Base-by-base conservation (phyloP, 2,888 invertebrate genomes). In the Theretra japonica region DNA sequence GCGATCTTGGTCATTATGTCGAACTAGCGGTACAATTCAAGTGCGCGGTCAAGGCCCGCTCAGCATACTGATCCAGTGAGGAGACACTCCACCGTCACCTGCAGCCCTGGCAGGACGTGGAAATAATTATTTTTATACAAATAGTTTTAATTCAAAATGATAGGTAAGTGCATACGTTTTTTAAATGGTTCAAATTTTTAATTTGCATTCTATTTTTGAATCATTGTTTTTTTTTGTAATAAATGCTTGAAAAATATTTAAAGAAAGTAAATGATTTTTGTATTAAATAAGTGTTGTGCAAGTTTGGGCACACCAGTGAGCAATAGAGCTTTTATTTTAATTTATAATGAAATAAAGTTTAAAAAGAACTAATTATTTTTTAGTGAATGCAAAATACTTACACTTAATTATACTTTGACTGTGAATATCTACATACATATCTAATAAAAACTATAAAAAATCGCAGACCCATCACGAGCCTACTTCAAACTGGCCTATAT, bases 21-120 rank as follows among this genome's bases (percentile, higher is more conserved):
- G 84, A 84, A 76, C 81, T 92, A 93, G 88, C 93, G 90, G 93
- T 91, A 92, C 81, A 48, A 86, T 79, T 81, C 86, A 90, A 90
- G 91, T 87, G 88, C 86, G 83, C 86, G 89, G 88, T 88, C 89
- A 89, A 88, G 88, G 88, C 85, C 80, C 81, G 82, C 79, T 81
- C 77, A 75, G 74, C 75, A 73, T 72, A 73, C 76, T 58, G 70
- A 57, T 23, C 53, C 76, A 76, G 78, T 76, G 79, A 80, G 75
- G 76, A 82, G 81, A 82, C 90, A 90, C 82, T 89, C 86, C 80
- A 75, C 77, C 76, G 70, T 76, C 77, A 79, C 78, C 74, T 82
- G 81, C 83, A 79, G 84, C 73, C 73, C 68, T 72, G 77, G 74
- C 77, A 75, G 73, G 81, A 84, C 88, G 87, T 80, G 76, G 60